Evolutionary conservation across 2,113 vertebrate species (phyloP).

Genomic region (Chunga burmeisteri): DNA sequence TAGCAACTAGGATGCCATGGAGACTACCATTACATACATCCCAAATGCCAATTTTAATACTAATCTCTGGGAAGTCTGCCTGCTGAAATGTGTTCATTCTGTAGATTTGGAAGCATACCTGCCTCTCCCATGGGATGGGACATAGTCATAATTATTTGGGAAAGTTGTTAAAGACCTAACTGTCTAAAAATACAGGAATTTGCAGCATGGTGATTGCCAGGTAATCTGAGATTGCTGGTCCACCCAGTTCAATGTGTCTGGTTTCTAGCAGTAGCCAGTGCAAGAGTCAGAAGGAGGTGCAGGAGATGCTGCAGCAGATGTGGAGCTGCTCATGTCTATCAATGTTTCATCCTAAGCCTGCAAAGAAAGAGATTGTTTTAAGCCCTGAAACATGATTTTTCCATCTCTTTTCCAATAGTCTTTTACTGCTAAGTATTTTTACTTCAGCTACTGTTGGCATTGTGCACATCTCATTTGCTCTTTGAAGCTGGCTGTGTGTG

Average conservation of each 20-base stretch:
- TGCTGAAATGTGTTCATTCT: not conserved
- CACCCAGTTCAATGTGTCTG: not conserved
- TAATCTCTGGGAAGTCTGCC: not conserved
- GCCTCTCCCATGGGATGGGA: not conserved
- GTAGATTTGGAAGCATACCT: not conserved
- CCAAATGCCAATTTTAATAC: not conserved
- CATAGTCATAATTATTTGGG: not conserved
- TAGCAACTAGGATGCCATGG: not conserved
- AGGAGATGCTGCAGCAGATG: not conserved
- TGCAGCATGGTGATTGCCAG: not conserved
- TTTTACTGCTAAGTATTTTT: not conserved
- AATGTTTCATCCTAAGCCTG: slow-evolving; percentile 3
- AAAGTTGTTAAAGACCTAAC: not conserved
- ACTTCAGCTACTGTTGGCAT: not conserved
- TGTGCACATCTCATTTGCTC: not conserved
- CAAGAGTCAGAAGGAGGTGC: not conserved
- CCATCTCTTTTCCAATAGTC: not conserved
- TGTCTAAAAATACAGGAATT: not conserved
- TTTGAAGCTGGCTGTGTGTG: not conserved
- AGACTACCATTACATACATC: not conserved
- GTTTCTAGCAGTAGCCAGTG: not conserved
- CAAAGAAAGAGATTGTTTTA: not conserved
- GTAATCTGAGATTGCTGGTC: not conserved
- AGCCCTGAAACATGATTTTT: not conserved
- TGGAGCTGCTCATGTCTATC: not conserved